phyloP scores from a whole-genome alignment of 1,140 invertebrate genomes.

The Lucilia sericata region DNA sequence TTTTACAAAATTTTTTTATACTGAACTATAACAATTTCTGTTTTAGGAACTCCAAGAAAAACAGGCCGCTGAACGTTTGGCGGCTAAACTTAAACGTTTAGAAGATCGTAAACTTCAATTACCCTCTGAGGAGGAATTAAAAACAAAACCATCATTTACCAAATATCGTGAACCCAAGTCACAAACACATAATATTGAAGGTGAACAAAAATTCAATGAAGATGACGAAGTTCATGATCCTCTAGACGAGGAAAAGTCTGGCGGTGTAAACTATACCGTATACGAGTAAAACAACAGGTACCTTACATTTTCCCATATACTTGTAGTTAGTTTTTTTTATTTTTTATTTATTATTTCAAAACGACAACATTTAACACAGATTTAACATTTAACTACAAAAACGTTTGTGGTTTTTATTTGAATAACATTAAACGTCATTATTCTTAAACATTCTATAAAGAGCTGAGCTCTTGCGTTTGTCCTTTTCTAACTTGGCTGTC shows the following conservation, averaged over 20 bases:
- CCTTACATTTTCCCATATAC: conserved; percentile 44
- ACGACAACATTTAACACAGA: not conserved
- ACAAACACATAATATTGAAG: conserved; percentile 55
- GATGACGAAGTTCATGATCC: conserved; percentile 61
- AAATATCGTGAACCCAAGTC: conserved; percentile 52
- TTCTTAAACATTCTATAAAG: not conserved
- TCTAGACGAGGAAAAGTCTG: conserved; percentile 47
- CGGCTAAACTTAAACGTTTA: conserved; percentile 46
- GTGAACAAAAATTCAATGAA: conserved; percentile 53
- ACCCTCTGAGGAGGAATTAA: conserved; percentile 53
- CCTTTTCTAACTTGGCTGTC: not conserved
- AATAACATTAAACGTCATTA: not conserved
- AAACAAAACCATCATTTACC: conserved; percentile 55
- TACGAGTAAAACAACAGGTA: conserved; percentile 34
- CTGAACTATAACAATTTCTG: not conserved
- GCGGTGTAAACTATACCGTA: conserved; percentile 59
- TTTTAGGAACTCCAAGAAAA: conserved; percentile 56
- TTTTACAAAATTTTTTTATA: not conserved
- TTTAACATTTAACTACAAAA: conserved; percentile 9
- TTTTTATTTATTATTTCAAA: conserved; percentile 47
- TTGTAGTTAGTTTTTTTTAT: conserved; percentile 46
- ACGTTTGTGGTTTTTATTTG: not conserved
- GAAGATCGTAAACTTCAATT: conserved; percentile 47
- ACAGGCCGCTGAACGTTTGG: conserved; percentile 62
- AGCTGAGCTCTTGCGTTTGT: conserved; percentile 20